Percentiles rank a stretch among this genome's conserved stretches.
Evolutionary conservation across 30 jellyfish, hydroid and myxozoan species (phyloP).

Genomic region (Aurelia aurita complex sp. Pacific): DNA sequence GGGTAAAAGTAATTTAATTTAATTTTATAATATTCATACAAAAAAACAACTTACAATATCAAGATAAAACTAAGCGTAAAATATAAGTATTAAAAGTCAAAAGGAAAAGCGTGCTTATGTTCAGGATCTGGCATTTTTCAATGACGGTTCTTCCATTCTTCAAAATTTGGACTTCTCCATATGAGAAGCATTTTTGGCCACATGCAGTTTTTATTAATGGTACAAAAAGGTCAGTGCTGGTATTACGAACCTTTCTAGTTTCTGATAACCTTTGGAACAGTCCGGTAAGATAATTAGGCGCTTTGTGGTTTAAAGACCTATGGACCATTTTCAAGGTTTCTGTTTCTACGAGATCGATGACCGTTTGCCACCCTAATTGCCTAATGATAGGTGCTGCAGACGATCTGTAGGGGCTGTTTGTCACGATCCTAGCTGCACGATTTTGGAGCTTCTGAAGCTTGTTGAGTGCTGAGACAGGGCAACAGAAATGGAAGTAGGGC

Average conservation of each 20-base stretch:
- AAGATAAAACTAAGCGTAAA: too few species aligned
- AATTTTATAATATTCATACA: too few species aligned
- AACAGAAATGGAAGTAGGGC: neutral
- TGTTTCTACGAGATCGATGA: neutral
- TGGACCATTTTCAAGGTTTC: constrained; percentile 2
- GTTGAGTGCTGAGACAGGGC: constrained; percentile 2
- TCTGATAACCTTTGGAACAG: neutral
- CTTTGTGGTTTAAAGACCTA: constrained; percentile 2
- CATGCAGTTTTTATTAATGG: too few species aligned
- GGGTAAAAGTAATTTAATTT: too few species aligned
- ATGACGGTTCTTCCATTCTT: too few species aligned
- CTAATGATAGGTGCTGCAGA: constrained; percentile 2
- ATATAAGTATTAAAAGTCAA: too few species aligned
- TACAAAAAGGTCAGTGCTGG: neutral
- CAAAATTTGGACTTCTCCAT: too few species aligned
- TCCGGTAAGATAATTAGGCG: neutral
- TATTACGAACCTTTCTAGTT: neutral
- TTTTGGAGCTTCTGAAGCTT: neutral
- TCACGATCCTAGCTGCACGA: constrained; percentile 10
- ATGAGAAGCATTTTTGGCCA: too few species aligned
- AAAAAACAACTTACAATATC: too few species aligned
- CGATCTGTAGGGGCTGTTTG: constrained; percentile 6
- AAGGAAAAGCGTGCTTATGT: too few species aligned
- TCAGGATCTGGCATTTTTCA: too few species aligned
- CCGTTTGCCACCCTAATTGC: constrained; percentile 18